Evolutionary conservation across 2,888 invertebrate genomes (phyloP), one percentile per base, ranked within the genome.

Genomic region (Amblyteles armatorius): DNA sequence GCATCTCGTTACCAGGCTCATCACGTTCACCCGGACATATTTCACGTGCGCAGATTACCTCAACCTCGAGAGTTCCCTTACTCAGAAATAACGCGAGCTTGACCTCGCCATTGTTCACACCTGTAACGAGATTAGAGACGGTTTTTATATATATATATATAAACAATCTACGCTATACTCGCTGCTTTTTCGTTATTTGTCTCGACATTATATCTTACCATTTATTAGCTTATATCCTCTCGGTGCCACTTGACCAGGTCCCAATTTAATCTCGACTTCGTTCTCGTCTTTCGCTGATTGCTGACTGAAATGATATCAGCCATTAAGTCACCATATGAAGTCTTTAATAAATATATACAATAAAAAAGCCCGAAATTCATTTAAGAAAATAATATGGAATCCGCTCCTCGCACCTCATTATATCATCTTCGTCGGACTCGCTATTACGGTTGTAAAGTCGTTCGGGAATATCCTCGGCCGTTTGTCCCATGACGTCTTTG

Each of bases 41-140:
- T 89, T 96, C 96, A 88, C 96, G 94, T 1, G 96, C 97, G 88
- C 96, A 96, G 81, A 97, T 95, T 40, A 97, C 96, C 95, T 98
- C 98, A 33, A 99, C 97, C 94, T 98, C 98, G 84, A 99, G 95
- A 90, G 97, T 97, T 90, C 98, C 98, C 94, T 98, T 98, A 92
- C 97, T 96, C 95, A 98, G 97, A 91, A 97, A 96, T 90, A 99
- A 96, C 84, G 98, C 98, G 93, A 99, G 95, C 93, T 97, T 97
- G 88, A 99, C 96, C 94, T 98, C 98, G 4, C 98, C 97, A 85
- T 96, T 95, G 89, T 96, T 96, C 82, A 96, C 96, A 87, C 94
- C 95, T 91, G 78, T 44, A 82, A 86, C 48, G 44, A 60, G 3
- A 44, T n/a, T 29, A 65, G 36, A 50, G 6, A 50, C 36, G 1